Conservation (phyloP, 1,140 invertebrate genomes). For the Uloborus diversus region DNA sequence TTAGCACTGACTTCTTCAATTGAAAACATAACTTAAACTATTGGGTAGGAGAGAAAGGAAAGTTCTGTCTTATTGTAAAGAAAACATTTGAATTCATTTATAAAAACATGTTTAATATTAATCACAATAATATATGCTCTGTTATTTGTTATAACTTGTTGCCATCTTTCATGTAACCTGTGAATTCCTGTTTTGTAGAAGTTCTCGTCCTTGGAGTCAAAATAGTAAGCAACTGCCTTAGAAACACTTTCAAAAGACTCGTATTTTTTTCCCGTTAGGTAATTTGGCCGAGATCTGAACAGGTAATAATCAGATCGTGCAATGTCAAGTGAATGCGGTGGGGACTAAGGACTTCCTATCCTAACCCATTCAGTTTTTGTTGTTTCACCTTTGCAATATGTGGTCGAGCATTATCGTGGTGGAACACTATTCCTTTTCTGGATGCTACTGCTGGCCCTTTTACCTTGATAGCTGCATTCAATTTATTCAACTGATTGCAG, state of each 20-base stretch:
- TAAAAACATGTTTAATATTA: conserved; percentile 7
- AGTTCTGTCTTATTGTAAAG: not conserved
- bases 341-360: not conserved
- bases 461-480: conserved; percentile 38
- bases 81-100: conserved; percentile 7
- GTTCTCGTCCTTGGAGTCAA: conserved; percentile 1
- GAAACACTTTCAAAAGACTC: conserved; percentile 40
- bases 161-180: not conserved
- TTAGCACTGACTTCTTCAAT: too few species aligned
- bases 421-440: not conserved
- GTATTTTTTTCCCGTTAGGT: conserved; percentile 27
- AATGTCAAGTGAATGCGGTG: conserved; percentile 56
- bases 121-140: conserved; percentile 3
- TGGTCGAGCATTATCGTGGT: not conserved
- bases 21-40: too few species aligned
- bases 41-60: not conserved
- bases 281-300: conserved; percentile 36
- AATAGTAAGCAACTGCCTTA: conserved; percentile 19
- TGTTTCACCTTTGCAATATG: not conserved
- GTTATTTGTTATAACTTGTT: conserved; percentile 7
- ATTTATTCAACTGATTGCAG: conserved; percentile 33
- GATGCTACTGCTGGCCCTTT: conserved; percentile 6
- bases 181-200: conserved; percentile 2
- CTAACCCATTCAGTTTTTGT: conserved; percentile 8
- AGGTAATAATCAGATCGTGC: conserved; percentile 62